A percentile compares a stretch with the other conserved stretches of the same genome.
phyloP scores from a whole-genome alignment of 2,888 invertebrate species.

The Cecidostiba fungosa region DNA sequence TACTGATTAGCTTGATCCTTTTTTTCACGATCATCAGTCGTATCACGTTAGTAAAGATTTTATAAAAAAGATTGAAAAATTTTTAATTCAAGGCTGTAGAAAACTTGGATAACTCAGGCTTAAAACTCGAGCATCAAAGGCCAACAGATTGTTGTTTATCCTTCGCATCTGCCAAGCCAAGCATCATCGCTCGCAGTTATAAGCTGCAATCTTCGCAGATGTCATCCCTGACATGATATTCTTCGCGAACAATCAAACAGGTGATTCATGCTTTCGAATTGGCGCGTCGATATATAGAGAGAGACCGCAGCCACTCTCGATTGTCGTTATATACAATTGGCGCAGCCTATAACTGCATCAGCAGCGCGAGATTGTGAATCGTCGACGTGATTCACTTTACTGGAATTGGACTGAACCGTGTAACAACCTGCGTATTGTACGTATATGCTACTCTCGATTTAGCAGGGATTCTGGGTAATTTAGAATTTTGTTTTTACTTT shows the following conservation, averaged over 20 bases:
- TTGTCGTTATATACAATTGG: slow-evolving; percentile 23
- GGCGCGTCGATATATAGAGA: slow-evolving; percentile 5
- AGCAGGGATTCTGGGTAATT: background rate
- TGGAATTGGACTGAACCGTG: slow-evolving; percentile 32
- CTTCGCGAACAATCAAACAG: slow-evolving; percentile 19
- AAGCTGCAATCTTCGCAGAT: slow-evolving; percentile 1
- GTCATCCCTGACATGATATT: background rate
- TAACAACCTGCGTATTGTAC: background rate
- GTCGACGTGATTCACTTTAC: slow-evolving; percentile 42
- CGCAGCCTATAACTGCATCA: background rate
- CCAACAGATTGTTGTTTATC: background rate
- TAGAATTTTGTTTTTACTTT: background rate
- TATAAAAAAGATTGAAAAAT: too few relatives aligned
- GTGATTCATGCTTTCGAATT: slow-evolving; percentile 35
- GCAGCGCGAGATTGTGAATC: background rate
- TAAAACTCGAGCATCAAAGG: background rate
- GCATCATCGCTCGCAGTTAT: background rate
- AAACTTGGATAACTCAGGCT: too few relatives aligned
- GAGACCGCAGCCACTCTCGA: background rate
- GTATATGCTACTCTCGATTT: background rate
- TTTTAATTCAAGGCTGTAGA: too few relatives aligned
- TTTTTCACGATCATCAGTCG: too few relatives aligned
- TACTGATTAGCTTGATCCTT: background rate
- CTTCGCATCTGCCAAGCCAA: background rate
- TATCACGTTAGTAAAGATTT: too few relatives aligned